These are phyloP conservation scores for Calyptommatus sinebrachiatus DNA, from an alignment of 2,113 vertebrate species.

Conservation along the genomic window DNA sequence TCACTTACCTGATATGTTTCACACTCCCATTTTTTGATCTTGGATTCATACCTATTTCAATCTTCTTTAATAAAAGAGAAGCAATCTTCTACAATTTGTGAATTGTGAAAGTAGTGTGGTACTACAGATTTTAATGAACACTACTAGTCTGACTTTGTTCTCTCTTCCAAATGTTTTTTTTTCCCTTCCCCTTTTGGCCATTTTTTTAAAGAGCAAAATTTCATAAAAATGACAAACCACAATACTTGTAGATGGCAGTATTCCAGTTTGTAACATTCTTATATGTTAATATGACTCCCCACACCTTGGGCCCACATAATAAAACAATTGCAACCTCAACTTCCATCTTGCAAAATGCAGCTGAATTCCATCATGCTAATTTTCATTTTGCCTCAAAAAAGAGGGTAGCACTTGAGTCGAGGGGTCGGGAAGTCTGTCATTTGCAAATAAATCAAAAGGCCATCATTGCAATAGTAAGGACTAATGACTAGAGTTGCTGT, in stretches of 20 bases:
- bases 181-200: slow-evolving; percentile 39
- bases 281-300: slow-evolving; percentile 68
- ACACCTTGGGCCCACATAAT: slow-evolving; percentile 22
- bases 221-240: slow-evolving; percentile 67
- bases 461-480: slow-evolving; percentile 67
- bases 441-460: slow-evolving; percentile 81
- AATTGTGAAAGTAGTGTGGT: neutral
- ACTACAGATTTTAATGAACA: neutral
- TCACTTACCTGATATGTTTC: neutral
- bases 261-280: slow-evolving; percentile 70
- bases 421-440: slow-evolving; percentile 72
- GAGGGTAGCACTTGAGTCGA: slow-evolving; percentile 64
- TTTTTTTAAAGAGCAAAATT: slow-evolving; percentile 60
- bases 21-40: neutral
- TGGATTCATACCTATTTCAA: neutral
- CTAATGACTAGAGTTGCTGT: slow-evolving; percentile 73
- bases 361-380: slow-evolving; percentile 69
- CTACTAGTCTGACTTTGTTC: neutral
- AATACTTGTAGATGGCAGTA: slow-evolving; percentile 65
- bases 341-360: slow-evolving; percentile 66
- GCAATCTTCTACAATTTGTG: neutral
- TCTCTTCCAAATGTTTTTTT: neutral
- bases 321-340: slow-evolving; percentile 39
- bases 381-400: slow-evolving; percentile 67
- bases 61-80: neutral